A percentile compares a stretch with the other conserved stretches of the same genome.
Evolutionary conservation across 2,113 vertebrate genomes (phyloP).

Genomic region (Odobenus rosmarus): DNA sequence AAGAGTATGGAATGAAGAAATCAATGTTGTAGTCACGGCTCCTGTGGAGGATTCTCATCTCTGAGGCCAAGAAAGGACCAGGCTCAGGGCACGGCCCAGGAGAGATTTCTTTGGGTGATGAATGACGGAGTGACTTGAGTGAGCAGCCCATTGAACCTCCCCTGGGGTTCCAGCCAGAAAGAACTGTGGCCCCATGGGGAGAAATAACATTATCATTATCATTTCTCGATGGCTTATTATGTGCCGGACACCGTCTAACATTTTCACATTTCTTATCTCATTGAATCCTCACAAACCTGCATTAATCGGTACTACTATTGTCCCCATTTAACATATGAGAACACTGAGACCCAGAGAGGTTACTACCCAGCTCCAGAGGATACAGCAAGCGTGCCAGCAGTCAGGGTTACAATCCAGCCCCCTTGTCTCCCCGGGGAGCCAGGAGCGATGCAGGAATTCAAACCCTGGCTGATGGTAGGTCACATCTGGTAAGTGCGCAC

Average conservation of each 20-base stretch:
- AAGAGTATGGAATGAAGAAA: background rate
- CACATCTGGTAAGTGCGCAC: fast-evolving
- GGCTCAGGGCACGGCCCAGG: fast-evolving
- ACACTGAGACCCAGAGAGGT: background rate
- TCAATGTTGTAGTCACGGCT: background rate
- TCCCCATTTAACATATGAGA: background rate
- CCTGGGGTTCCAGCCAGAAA: background rate
- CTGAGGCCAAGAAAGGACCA: background rate
- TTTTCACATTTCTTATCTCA: background rate
- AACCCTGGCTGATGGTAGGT: too few relatives aligned
- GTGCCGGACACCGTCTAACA: background rate
- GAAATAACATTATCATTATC: background rate
- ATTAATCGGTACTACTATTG: background rate
- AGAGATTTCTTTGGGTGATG: background rate
- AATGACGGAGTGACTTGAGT: background rate
- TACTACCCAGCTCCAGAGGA: background rate
- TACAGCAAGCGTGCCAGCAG: fast-evolving
- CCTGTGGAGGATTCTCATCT: background rate
- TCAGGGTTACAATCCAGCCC: background rate
- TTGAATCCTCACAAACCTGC: background rate
- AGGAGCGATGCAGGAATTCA: background rate
- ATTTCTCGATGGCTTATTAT: background rate
- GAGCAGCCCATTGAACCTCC: background rate
- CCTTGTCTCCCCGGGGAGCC: background rate
- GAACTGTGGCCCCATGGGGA: background rate